phyloP scores from a whole-genome alignment of 2,888 invertebrate species.

The Drosophila neonasuta region DNA sequence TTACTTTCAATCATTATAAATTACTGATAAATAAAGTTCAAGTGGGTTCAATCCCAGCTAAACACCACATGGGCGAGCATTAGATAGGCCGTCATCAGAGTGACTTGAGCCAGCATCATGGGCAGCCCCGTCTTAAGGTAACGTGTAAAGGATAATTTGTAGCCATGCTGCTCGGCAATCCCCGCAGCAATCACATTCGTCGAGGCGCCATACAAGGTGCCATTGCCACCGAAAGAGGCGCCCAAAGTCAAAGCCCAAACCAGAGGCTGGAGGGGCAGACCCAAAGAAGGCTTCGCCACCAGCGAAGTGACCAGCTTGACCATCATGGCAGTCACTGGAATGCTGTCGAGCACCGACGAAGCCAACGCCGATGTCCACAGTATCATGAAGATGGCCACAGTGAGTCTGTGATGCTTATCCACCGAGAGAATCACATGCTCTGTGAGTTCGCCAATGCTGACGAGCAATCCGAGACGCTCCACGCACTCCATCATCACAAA shows the following conservation, averaged over 20 bases:
- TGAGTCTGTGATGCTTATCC: slow-evolving; percentile 85
- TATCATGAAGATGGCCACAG: slow-evolving; percentile 89
- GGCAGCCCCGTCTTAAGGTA: slow-evolving; percentile 95
- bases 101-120: slow-evolving; percentile 88
- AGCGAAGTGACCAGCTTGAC: slow-evolving; percentile 89
- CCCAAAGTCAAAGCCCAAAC: slow-evolving; percentile 94
- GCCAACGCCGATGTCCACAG: slow-evolving; percentile 94
- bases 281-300: slow-evolving; percentile 86
- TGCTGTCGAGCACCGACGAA: slow-evolving; percentile 95
- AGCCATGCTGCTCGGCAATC: slow-evolving; percentile 95
- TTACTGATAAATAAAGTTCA: background rate
- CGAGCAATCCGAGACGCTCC: slow-evolving; percentile 89
- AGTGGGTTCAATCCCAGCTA: slow-evolving; percentile 69
- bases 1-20: background rate
- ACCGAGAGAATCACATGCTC: slow-evolving; percentile 87
- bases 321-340: slow-evolving; percentile 96
- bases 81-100: slow-evolving; percentile 87
- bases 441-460: slow-evolving; percentile 90
- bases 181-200: slow-evolving; percentile 96
- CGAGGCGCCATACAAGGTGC: slow-evolving; percentile 94
- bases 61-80: slow-evolving; percentile 87
- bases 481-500: slow-evolving; percentile 85
- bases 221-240: slow-evolving; percentile 95
- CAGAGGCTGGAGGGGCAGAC: slow-evolving; percentile 90
- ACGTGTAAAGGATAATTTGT: slow-evolving; percentile 90